These are phyloP conservation scores for Calliopum simillimum DNA, from an alignment of 2,888 invertebrate genomes.

Conservation along the genomic window DNA sequence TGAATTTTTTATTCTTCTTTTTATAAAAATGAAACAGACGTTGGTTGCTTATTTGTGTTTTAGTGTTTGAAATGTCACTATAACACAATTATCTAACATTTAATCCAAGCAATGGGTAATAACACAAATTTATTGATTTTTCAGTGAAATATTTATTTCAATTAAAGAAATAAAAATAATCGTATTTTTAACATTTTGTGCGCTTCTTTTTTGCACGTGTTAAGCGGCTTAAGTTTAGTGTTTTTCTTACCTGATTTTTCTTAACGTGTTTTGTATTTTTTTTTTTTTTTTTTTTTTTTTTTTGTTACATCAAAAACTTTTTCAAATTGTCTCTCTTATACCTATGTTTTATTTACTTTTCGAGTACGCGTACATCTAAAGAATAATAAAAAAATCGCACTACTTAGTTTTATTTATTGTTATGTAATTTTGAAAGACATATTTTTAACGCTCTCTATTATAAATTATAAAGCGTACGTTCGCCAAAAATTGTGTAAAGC, in stretches of 20 bases:
- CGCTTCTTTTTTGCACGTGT: slow-evolving; percentile 1
- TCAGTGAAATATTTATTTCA: no score
- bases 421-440: slow-evolving; percentile 14
- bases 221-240: slow-evolving; percentile 17
- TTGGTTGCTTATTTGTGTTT: no score
- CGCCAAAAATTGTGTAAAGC: neutral
- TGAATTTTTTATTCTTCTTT: no score
- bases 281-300: neutral
- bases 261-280: neutral
- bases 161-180: no score
- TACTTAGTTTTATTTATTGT: neutral
- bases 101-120: no score
- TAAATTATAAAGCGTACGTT: neutral
- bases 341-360: no score
- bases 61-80: no score
- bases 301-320: neutral
- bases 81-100: no score
- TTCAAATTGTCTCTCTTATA: neutral
- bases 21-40: no score
- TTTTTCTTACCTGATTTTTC: slow-evolving; percentile 16
- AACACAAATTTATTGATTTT: no score
- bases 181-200: no score
- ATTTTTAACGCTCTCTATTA: slow-evolving; percentile 22
- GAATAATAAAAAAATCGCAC: slow-evolving; percentile 1
- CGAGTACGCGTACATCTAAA: neutral